Conservation (phyloP, 2,888 invertebrate genomes). For the Napeogenes inachia region DNA sequence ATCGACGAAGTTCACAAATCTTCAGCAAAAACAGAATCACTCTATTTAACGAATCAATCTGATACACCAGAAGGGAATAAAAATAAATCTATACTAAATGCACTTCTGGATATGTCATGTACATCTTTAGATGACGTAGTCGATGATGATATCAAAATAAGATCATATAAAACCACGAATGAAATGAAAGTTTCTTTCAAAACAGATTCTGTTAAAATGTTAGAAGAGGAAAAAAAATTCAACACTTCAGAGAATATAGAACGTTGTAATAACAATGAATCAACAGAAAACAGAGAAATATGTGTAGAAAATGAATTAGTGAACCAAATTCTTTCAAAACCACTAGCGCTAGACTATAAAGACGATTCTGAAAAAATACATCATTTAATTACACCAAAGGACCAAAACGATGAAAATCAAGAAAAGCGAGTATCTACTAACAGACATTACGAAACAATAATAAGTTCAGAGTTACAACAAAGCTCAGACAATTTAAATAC, state of each 20-base stretch:
- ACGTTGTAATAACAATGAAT: neutral
- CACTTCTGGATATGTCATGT: conserved; percentile 51
- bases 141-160: neutral
- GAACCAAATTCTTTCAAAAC: neutral
- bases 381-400: conserved; percentile 32
- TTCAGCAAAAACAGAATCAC: neutral
- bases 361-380: conserved; percentile 25
- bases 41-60: neutral
- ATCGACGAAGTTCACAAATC: neutral
- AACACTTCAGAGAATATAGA: too few relatives aligned
- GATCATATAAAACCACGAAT: conserved; percentile 6
- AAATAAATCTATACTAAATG: conserved; percentile 41
- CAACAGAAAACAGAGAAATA: neutral
- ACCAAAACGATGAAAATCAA: conserved; percentile 23
- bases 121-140: conserved; percentile 15
- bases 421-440: conserved; percentile 25
- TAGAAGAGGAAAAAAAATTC: neutral
- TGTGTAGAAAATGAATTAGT: neutral
- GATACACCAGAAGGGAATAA: conserved; percentile 17
- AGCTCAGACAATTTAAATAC: conserved; percentile 18
- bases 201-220: conserved; percentile 11
- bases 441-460: conserved; percentile 34
- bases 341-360: conserved; percentile 30
- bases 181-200: conserved; percentile 3
- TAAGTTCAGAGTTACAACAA: conserved; percentile 31